Base-by-base conservation (phyloP, 2,797 vertebrate genomes). In the Rhinoraja longicauda region DNA sequence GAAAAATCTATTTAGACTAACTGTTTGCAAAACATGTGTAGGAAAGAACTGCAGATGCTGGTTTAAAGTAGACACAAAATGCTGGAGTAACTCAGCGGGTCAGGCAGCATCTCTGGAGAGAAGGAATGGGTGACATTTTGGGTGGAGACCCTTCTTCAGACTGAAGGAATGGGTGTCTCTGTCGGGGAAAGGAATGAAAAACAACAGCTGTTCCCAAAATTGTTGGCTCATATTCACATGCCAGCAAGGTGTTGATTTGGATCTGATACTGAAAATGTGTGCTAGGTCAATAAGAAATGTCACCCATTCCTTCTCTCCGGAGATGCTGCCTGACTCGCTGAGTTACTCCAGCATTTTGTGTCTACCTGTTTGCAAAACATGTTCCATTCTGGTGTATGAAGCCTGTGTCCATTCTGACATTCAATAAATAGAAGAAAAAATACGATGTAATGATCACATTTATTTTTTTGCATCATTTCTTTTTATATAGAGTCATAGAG, bases 401-500 rank as follows among this genome's bases (percentile, higher is more conserved):
- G n/a, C 19, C 1, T 3, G 59, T 67, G 62, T 36, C 62, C 64
- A 88, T 7, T 67, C 17, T 1, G 3, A 36, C 21, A 36, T 67
- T 9, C 15, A 67, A 67, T 67, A 64, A 67, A 88, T 19, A 88
- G n/a, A 67, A 21, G 17, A 88, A 67, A 53, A 3, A 67, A 36
- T 19, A 7, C 19, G 15, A 88, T 36, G n/a, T 88, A 36, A 67
- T 62, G 29, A 62, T 84, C 81, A 84, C 8, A 86, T 86, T n/a
- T 62, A 57, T 64, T 86, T 84, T 53, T 62, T 86, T 86, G 82
- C 81, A 62, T n/a, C 4, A n/a, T 84, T 84, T 84, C 26, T 29
- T 19, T 77, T 77, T 36, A 77, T n/a, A 59, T 4, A n/a, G n/a
- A n/a, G n/a, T n/a, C n/a, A n/a, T n/a, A n/a, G n/a, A n/a, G n/a